phyloP scores from a whole-genome alignment of 2,888 invertebrate genomes.

The Perithous albicinctus region DNA sequence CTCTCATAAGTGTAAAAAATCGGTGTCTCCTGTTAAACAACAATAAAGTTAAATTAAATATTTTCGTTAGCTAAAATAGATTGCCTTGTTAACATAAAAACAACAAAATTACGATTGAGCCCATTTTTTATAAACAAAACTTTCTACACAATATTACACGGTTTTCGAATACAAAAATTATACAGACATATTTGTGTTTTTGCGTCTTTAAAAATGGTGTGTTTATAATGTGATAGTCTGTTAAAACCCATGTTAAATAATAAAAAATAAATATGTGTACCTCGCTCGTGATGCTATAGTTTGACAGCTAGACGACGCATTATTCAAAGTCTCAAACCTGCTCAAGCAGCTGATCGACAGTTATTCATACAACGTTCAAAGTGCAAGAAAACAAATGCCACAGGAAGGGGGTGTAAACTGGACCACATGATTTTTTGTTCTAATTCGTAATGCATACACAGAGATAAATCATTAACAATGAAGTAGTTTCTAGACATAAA shows the following conservation, averaged over 20 bases:
- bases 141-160: neutral
- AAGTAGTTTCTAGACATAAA: neutral
- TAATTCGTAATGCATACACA: constrained; percentile 9
- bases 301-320: constrained; percentile 34
- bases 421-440: constrained; percentile 39
- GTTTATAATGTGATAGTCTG: neutral
- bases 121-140: neutral
- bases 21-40: neutral
- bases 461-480: constrained; percentile 21
- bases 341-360: constrained; percentile 35
- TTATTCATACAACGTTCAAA: constrained; percentile 41
- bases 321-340: no score
- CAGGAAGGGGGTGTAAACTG: constrained; percentile 27
- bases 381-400: constrained; percentile 21
- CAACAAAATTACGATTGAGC: neutral
- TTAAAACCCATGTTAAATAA: neutral
- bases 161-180: neutral
- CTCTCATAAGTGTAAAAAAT: constrained; percentile 34
- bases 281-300: neutral
- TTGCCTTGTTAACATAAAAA: neutral
- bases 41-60: neutral
- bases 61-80: neutral
- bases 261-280: constrained; percentile 1
- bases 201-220: no score
- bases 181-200: no score